Evolutionary conservation across 2,888 invertebrate species (phyloP).

Genomic region (Venusia cambrica): DNA sequence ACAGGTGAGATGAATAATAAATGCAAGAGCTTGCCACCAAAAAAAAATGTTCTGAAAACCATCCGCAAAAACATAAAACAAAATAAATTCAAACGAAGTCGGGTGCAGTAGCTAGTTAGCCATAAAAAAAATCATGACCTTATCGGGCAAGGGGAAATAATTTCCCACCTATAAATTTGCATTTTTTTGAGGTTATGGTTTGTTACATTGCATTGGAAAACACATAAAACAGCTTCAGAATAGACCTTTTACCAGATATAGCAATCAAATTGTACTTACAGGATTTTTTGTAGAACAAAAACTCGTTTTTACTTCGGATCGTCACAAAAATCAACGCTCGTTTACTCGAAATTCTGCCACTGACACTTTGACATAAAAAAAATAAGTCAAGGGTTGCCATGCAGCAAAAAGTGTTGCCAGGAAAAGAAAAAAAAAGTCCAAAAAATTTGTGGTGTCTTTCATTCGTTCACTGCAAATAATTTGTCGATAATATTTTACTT

Average conservation of each 20-base stretch:
- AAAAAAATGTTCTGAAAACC: neutral
- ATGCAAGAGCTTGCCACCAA: neutral
- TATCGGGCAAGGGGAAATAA: neutral
- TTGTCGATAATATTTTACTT: neutral
- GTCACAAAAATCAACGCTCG: neutral
- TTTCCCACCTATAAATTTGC: neutral
- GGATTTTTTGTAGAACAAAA: neutral
- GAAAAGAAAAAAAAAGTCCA: neutral
- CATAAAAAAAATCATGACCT: neutral
- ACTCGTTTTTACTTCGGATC: neutral
- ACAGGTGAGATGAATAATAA: neutral
- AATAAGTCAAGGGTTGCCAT: neutral
- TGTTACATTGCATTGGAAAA: neutral
- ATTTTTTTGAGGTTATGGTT: neutral
- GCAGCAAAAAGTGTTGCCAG: neutral
- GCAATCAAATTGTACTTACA: neutral
- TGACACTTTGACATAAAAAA: neutral
- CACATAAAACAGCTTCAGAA: neutral
- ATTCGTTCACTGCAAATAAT: neutral
- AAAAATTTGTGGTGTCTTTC: neutral
- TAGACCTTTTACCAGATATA: neutral
- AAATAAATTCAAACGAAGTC: neutral
- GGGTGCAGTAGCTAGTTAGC: neutral
- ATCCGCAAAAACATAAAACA: neutral
- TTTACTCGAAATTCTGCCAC: neutral